Base-by-base conservation (phyloP, 2,797 vertebrate species). In the Toxotes lorentzi region DNA sequence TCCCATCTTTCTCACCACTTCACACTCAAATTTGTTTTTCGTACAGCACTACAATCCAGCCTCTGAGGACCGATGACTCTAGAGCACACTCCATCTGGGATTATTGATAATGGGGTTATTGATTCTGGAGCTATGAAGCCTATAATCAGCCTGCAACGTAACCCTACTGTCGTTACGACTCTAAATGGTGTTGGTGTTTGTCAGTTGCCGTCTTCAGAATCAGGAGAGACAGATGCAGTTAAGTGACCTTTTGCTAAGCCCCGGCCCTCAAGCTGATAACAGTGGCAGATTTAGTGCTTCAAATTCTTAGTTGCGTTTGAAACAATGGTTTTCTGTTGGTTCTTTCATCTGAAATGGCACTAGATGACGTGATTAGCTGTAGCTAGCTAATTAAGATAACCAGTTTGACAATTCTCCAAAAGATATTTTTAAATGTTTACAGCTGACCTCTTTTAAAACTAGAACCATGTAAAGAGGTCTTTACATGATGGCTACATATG, bases 51-150 rank as follows among this genome's bases (percentile, higher is more conserved):
- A 54, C 61, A 64, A 63, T 19, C 47, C 48, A 60, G 54, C 12
- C 12, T 38, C 56, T 66, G 17, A 30, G 50, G 61, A 67, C 24
- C 35, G 40, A 58, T 21, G 1, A 23, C 16, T 24, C 53, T 60
- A 21, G 16, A 30, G 30, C 47, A 19, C 41, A 8, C 11, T 75
- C 16, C 43, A 32, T 71, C 41, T 50, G 54, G 68, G 53, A 47
- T 38, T 54, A 48, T n/a, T 61, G 60, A 54, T 70, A n/a, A 70
- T 67, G 38, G 23, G 43, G 21, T 58, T 75, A 72, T 66, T 75
- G 64, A 79, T 81, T 34, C 53, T 3, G 32, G 48, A 57, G 32
- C 35, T 19, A 41, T 14, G 2, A 57, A 51, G 47, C 24, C 32
- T 30, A 19, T 47, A 56, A 70, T 72, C 50, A 60, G 53, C 40